These are phyloP conservation scores for Platycheirus albimanus DNA, from an alignment of 2,888 invertebrate species.

Conservation along the genomic window DNA sequence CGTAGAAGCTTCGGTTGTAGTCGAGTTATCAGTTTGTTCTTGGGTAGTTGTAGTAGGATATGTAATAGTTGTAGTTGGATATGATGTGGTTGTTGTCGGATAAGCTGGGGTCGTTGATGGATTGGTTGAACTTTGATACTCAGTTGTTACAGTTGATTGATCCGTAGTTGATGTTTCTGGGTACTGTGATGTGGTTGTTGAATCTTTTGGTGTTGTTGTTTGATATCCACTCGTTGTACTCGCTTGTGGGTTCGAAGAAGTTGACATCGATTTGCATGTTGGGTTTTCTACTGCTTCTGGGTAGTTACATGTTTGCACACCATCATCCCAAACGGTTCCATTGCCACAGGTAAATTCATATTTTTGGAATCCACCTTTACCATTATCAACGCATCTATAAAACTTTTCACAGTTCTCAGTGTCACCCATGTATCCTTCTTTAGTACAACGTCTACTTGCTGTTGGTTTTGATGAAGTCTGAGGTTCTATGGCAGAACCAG, in stretches of 20 bases:
- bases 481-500: constrained; percentile 64
- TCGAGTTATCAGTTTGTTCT: constrained; percentile 53
- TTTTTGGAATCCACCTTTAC: constrained; percentile 85
- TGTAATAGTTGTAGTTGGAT: constrained; percentile 43
- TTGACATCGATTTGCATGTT: constrained; percentile 67
- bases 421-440: constrained; percentile 83
- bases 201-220: constrained; percentile 25
- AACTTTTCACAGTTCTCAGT: constrained; percentile 85
- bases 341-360: constrained; percentile 87
- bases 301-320: constrained; percentile 81
- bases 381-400: constrained; percentile 87
- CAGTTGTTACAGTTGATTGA: constrained; percentile 18
- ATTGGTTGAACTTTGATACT: too few relatives aligned
- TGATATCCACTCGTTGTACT: constrained; percentile 40
- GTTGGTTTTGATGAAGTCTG: constrained; percentile 59
- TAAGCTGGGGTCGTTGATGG: too few relatives aligned
- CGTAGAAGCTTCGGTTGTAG: constrained; percentile 74
- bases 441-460: constrained; percentile 79
- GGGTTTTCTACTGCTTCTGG: constrained; percentile 70
- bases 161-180: constrained; percentile 14
- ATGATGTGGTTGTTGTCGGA: constrained; percentile 41
- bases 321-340: constrained; percentile 86
- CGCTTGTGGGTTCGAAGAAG: constrained; percentile 30
- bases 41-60: constrained; percentile 46
- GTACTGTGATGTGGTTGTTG: constrained; percentile 6